These are phyloP conservation scores for Hafferia zeledoni DNA, from an alignment of 2,797 vertebrate species.

Conservation along the genomic window DNA sequence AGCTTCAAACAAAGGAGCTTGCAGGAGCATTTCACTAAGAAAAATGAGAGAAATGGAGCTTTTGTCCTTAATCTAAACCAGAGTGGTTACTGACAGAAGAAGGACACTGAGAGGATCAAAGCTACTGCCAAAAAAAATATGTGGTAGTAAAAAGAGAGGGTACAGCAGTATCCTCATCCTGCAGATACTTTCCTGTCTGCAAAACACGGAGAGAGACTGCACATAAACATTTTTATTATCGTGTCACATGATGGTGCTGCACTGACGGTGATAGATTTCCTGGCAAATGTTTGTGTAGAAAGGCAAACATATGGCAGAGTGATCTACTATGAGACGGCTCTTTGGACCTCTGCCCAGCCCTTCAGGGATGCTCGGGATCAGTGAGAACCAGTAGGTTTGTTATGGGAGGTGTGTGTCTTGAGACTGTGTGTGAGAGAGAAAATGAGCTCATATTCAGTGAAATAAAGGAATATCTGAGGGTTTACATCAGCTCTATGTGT, in stretches of 20 bases:
- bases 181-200: neutral
- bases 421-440: neutral
- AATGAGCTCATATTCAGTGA: neutral
- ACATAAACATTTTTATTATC: conserved; percentile 36
- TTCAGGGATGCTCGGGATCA: neutral
- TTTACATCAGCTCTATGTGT: neutral
- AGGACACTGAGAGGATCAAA: conserved; percentile 21
- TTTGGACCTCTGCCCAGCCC: neutral
- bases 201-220: neutral
- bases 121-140: neutral
- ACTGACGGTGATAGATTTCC: conserved; percentile 28
- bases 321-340: neutral
- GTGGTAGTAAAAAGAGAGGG: neutral
- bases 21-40: neutral
- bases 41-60: neutral
- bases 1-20: neutral
- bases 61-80: conserved; percentile 40
- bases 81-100: conserved; percentile 2
- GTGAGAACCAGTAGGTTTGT: neutral
- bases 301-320: conserved; percentile 9
- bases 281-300: conserved; percentile 36
- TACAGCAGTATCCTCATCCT: neutral
- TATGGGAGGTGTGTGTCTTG: neutral
- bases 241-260: conserved; percentile 35
- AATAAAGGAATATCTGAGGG: neutral